phyloP scores from a whole-genome alignment of 1,140 invertebrate genomes.

The Meteorus sp. region DNA sequence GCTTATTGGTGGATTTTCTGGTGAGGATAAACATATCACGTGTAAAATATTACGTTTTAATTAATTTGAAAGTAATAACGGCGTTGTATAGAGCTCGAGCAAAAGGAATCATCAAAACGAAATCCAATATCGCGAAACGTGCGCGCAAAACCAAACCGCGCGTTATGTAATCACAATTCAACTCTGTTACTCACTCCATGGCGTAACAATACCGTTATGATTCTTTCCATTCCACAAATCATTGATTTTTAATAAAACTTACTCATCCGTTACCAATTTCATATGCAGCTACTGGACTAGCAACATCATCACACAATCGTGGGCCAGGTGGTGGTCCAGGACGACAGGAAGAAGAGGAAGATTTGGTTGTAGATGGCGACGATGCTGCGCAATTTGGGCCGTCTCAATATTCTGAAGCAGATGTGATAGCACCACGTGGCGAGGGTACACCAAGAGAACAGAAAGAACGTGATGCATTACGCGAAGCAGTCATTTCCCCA shows the following conservation, averaged over 20 bases:
- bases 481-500: slow-evolving; percentile 64
- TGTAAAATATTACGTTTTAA: not conserved
- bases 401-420: slow-evolving; percentile 78
- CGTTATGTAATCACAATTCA: too few relatives aligned
- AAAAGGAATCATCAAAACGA: too few relatives aligned
- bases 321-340: slow-evolving; percentile 56
- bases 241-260: not conserved
- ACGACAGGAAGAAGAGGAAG: slow-evolving; percentile 75
- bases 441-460: slow-evolving; percentile 62
- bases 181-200: too few relatives aligned
- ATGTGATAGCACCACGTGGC: slow-evolving; percentile 66
- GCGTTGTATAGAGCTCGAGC: not conserved
- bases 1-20: slow-evolving; percentile 71
- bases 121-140: too few relatives aligned
- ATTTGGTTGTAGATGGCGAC: slow-evolving; percentile 78
- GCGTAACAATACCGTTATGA: not conserved
- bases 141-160: too few relatives aligned
- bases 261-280: not conserved
- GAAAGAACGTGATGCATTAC: slow-evolving; percentile 63
- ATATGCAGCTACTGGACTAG: slow-evolving; percentile 56
- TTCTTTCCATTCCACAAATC: not conserved
- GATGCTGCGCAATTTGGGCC: slow-evolving; percentile 78
- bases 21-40: slow-evolving; percentile 45
- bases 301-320: slow-evolving; percentile 60
- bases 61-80: not conserved